Evolutionary conservation across 2,888 invertebrate species (phyloP), one percentile per base, ranked within the genome.

Genomic region (Frankliniella intonsa): DNA sequence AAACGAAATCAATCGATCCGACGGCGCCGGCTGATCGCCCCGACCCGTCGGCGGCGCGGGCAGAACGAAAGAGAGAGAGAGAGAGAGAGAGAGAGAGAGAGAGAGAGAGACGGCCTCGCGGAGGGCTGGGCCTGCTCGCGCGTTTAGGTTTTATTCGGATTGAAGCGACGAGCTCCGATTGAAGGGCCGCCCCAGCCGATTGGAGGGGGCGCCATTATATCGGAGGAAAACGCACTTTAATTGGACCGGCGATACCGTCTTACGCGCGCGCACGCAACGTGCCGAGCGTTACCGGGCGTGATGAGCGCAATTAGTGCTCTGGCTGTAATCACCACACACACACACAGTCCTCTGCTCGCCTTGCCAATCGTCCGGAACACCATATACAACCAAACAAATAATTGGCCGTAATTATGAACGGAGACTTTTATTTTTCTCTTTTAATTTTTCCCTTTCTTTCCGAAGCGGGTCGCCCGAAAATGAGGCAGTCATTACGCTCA

Each of bases 371-470:
- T 76, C 1, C 25, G 25, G 69, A 25, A 25, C 38, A 38, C 38
- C 5, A 38, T 5, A 38, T 5, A 38, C 38, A 38, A 38, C 38
- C 69, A 25, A 76, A 76, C 69, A 22, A 25, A 76, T 76, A 76
- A 76, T 76, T 76, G 69, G 69, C 69, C 69, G 10, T 25, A 76
- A 76, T 76, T 76, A 76, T 76, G 25, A 76, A 25, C n/a, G 22
- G 11, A 62, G 17, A 62, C 14, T 62, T 62, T 38, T 38, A 5
- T 38, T 38, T 38, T 5, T 38, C 38, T 38, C 5, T 38, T 38
- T 3, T 3, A 3, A 3, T 38, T 38, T 38, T 38, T 38, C 38
- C 38, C 38, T 38, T 38, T 38, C 38, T 38, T 38, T 76, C 22
- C 69, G 69, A 25, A 25, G 69, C 7, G 62, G 38, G 38, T 38